Conservation (phyloP, 2,113 vertebrate species). For the Neolamprologus toae region DNA sequence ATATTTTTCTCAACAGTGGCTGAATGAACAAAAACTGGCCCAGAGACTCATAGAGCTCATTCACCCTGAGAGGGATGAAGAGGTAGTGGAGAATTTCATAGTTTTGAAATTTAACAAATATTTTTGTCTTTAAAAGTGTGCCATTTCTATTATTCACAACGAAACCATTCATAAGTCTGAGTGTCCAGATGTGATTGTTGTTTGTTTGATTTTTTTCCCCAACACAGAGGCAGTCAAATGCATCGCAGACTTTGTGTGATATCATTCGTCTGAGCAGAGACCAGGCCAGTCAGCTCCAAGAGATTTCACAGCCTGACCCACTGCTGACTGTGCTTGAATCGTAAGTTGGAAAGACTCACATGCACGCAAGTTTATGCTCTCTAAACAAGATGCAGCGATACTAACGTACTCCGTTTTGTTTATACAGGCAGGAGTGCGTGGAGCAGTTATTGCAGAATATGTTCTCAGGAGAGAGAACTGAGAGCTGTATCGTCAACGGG, state of each 20-base stretch:
- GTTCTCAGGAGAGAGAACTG: slow-evolving; percentile 83
- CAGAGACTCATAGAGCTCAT: slow-evolving; percentile 91
- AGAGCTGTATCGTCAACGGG: slow-evolving; percentile 87
- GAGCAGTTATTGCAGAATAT: slow-evolving; percentile 89
- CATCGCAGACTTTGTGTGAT: slow-evolving; percentile 93
- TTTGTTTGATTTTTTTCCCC: not conserved
- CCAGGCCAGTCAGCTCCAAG: slow-evolving; percentile 86
- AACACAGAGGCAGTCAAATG: slow-evolving; percentile 88
- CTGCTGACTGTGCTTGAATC: slow-evolving; percentile 87
- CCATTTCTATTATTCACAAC: not conserved
- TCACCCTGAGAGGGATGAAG: slow-evolving; percentile 85
- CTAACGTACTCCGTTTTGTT: not conserved
- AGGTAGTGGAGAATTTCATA: slow-evolving; percentile 69
- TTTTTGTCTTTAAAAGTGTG: not conserved
- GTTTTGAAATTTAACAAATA: not conserved
- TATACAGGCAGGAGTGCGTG: slow-evolving; percentile 85
- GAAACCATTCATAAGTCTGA: not conserved
- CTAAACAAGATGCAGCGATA: not conserved
- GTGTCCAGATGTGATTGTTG: not conserved
- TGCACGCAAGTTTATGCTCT: not conserved
- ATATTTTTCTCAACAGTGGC: slow-evolving; percentile 75
- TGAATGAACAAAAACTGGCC: slow-evolving; percentile 85
- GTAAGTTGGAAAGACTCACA: slow-evolving; percentile 67
- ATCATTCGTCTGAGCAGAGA: slow-evolving; percentile 91
- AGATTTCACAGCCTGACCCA: slow-evolving; percentile 82